Evolutionary conservation across 2,888 invertebrate species (phyloP), one percentile per base, ranked within the genome.

Genomic region (Cerceris rybyensis): DNA sequence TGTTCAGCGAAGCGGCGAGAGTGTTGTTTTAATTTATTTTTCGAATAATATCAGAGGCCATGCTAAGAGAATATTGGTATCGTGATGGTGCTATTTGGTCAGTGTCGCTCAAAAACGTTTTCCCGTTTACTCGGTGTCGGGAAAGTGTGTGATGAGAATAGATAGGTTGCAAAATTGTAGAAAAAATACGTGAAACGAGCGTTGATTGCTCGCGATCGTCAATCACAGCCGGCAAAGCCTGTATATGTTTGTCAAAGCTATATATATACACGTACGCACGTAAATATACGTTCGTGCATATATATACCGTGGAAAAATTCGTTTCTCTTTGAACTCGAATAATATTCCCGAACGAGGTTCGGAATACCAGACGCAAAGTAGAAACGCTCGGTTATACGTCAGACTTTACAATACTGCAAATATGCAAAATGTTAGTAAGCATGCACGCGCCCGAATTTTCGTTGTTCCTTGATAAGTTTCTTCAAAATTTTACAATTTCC

Each of bases 241-340:
- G 92, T 92, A 92, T 92, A 90, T 92, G 91, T 91, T 88, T 88
- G 87, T 88, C 83, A 65, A 67, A 79, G 70, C 59, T 75, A 65
- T 58, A 14, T 52, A 52, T 52, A 14, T 52, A 52, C 14, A 52
- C n/a, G 14, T 52, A 52, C 11, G 28, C 28, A 28, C 28, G 28
- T 28, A 28, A 14, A n/a, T 52, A 52, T 52, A 52, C 14, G n/a
- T 52, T 13, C n/a, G n/a, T 52, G 14, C n/a, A 5, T 52, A 52
- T 52, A 52, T 64, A 75, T 65, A 58, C 72, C 70, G 74, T 65
- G 50, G 55, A 75, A 52, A 54, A 50, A 75, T 54, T 16, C 43
- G 59, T n/a, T 28, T 28, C 69, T 52, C 58, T 58, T 63, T 13
- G 43, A 39, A 64, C 8, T 65, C 70, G 14, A 41, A 52, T 58